phyloP scores from a whole-genome alignment of 2,797 vertebrate species.

The Philypnodon macrostomus region DNA sequence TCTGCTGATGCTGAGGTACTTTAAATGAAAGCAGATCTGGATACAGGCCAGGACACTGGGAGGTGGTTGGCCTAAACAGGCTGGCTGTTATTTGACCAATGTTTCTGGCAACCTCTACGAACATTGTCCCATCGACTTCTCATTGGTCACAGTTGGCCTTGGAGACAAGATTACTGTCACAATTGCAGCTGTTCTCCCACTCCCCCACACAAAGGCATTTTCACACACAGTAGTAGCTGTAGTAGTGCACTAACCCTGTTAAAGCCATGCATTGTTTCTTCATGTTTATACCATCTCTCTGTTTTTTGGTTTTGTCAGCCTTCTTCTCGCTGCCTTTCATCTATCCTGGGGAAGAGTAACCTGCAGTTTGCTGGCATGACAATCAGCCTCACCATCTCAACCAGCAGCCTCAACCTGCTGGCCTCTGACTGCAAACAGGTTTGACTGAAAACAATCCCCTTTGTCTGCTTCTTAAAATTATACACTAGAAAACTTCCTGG shows the following conservation, averaged over 20 bases:
- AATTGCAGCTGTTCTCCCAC: constrained; percentile 70
- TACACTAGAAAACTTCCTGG: too few relatives aligned
- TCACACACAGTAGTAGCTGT: constrained; percentile 41
- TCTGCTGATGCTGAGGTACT: constrained; percentile 27
- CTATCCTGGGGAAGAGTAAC: constrained; percentile 96
- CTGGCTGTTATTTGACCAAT: constrained; percentile 29
- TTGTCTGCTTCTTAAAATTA: background rate
- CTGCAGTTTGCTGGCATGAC: constrained; percentile 97
- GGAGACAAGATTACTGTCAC: constrained; percentile 63
- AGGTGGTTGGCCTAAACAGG: constrained; percentile 28
- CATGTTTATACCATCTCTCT: constrained; percentile 3
- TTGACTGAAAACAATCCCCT: constrained; percentile 27
- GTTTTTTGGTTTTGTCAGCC: constrained; percentile 71
- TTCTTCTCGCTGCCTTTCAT: constrained; percentile 84
- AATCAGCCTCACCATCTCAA: constrained; percentile 94
- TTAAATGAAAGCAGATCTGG: constrained; percentile 35
- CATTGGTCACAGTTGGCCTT: constrained; percentile 59
- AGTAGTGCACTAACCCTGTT: constrained; percentile 6
- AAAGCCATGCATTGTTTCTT: constrained; percentile 15
- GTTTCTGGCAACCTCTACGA: constrained; percentile 35
- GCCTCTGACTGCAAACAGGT: constrained; percentile 98
- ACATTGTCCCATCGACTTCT: constrained; percentile 39
- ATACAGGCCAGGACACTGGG: constrained; percentile 41
- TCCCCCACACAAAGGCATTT: constrained; percentile 56
- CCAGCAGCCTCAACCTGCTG: constrained; percentile 98